Percentiles rank a stretch among this genome's conserved stretches.
Evolutionary conservation across 2,113 vertebrate genomes (phyloP).

Genomic region (Phalacrocorax carbo): DNA sequence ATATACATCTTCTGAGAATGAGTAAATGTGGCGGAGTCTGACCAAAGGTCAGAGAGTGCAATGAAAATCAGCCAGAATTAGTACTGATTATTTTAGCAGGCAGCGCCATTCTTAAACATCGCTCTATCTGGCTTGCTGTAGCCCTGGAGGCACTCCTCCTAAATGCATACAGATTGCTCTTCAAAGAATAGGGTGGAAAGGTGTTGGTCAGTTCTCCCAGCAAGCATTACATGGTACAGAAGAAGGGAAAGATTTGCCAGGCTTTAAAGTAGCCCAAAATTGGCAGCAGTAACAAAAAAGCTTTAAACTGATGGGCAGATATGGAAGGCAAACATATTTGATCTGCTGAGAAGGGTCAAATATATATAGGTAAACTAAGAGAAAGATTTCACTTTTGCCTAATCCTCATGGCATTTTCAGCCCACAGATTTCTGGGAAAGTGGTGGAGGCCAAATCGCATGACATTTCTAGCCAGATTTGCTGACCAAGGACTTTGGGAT

Average conservation of each 20-base stretch:
- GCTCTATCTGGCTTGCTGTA: not conserved
- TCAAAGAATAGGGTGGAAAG: not conserved
- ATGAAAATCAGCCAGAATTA: not conserved
- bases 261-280: constrained; percentile 34
- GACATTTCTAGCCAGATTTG: constrained; percentile 40
- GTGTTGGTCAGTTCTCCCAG: not conserved
- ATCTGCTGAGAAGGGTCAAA: constrained; percentile 48
- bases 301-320: constrained; percentile 22
- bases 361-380: not conserved
- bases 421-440: constrained; percentile 47
- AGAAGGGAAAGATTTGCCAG: constrained; percentile 15
- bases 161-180: not conserved
- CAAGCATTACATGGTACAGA: not conserved
- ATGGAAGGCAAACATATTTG: constrained; percentile 41
- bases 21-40: not conserved
- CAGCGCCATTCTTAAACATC: not conserved
- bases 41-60: not conserved
- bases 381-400: constrained; percentile 43
- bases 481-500: constrained; percentile 42
- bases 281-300: constrained; percentile 36
- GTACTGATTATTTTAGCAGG: not conserved
- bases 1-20: not conserved
- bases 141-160: not conserved
- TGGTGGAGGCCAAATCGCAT: not conserved
- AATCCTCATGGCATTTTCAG: constrained; percentile 47